phyloP scores from a whole-genome alignment of 2,113 vertebrate species.

The Xenus cinereus region DNA sequence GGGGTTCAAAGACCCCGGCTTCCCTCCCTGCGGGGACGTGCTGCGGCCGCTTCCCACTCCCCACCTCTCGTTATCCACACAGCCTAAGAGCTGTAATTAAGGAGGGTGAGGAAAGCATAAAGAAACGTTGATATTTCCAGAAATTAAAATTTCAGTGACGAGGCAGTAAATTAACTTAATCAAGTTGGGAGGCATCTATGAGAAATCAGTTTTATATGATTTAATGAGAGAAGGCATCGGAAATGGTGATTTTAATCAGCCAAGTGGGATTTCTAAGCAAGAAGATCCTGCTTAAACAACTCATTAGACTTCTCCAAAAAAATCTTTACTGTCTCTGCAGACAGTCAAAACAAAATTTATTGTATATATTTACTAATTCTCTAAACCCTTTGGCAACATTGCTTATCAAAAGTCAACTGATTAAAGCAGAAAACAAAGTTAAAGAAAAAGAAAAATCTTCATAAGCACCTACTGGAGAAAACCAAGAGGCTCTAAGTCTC shows the following conservation, averaged over 20 bases:
- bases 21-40: fast-evolving
- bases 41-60: fast-evolving
- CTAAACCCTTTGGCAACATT: not conserved
- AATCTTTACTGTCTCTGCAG: not conserved
- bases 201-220: not conserved
- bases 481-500: not conserved
- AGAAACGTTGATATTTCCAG: not conserved
- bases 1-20: not conserved
- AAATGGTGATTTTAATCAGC: constrained; percentile 14
- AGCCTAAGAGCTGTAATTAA: not conserved
- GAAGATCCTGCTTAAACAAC: not conserved
- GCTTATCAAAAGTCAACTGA: no score
- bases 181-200: constrained; percentile 1
- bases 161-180: not conserved
- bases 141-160: not conserved
- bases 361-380: not conserved
- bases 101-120: not conserved
- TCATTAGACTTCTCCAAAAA: not conserved
- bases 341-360: not conserved
- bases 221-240: not conserved
- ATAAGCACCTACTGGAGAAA: not conserved
- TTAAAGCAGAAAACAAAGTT: no score
- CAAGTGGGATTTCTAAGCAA: not conserved
- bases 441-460: not conserved
- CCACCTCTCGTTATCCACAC: fast-evolving